Evolutionary conservation across 2,113 vertebrate genomes (phyloP).

Genomic region (Upupa epops): DNA sequence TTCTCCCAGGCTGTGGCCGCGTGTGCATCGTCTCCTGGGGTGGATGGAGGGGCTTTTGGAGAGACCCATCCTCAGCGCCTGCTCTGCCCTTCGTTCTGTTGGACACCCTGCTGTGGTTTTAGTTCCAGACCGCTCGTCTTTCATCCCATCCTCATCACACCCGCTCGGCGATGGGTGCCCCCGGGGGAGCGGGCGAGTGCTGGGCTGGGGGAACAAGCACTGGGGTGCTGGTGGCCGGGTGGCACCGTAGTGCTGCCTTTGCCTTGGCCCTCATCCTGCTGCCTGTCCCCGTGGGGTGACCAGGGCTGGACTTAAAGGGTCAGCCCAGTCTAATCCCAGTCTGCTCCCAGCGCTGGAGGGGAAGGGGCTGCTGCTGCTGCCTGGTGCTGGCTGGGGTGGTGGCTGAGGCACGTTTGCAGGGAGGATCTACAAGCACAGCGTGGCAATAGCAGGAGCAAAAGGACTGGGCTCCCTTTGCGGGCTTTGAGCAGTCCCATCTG

Average conservation of each 20-base stretch:
- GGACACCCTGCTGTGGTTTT: background rate
- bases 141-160: background rate
- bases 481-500: conserved; percentile 69
- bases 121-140: background rate
- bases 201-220: background rate
- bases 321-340: background rate
- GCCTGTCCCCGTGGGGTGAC: background rate
- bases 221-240: background rate
- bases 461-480: background rate
- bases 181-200: background rate
- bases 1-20: background rate
- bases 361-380: background rate
- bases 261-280: background rate
- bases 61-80: background rate
- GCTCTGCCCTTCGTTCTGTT: background rate
- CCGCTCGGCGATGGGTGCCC: background rate
- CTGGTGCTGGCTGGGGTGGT: background rate
- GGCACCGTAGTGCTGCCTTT: background rate
- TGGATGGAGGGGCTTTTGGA: background rate
- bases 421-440: background rate
- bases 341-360: background rate
- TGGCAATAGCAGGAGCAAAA: background rate
- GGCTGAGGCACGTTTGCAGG: accelerated
- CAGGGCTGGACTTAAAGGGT: background rate
- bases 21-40: background rate